Evolutionary conservation across 1,140 invertebrate species (phyloP), one percentile per base, ranked within the genome.

Genomic region (Helicorthomorpha holstii): DNA sequence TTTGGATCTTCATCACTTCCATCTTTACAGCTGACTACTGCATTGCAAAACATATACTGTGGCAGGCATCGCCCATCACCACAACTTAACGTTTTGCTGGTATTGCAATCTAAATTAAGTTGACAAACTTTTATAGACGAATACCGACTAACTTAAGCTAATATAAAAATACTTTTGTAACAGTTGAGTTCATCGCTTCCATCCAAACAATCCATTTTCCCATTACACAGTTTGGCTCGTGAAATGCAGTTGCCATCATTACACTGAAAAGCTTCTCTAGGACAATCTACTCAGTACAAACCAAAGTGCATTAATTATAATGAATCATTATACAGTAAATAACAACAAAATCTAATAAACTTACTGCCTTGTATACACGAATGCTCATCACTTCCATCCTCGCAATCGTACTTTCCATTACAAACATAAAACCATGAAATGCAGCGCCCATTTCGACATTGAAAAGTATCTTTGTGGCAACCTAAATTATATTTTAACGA

Each of bases 11-110:
- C 85, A 63, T 91, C 87, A 57, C 82, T 86, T 7, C 77, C 83
- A 67, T 91, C 87, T 52, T 76, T 75, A 65, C 86, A 90, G 44
- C 82, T 79, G 12, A 85, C 74, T 43, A 89, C 81, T 0, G 85
- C 84, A 66, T 92, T 91, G 66, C 87, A 92, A 68, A 89, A 89
- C 62, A 86, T 83, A 63, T 86, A 88, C 58, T 84, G 85, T 0
- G 86, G 85, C 41, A 90, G 64, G 60, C 86, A 91, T 59, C 84
- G 81, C 2, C 86, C 85, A 56, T 82, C 83, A 50, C 75, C 75
- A 62, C 86, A 91, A 52, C 80, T 76, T 67, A 86, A 87, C 82
- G 54, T 84, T 46, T 16, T 7, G 7, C 7, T 42, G 1, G 27
- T 7, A 34, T 54, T 38, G 29, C 49, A 47, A 1, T 16, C 45